phyloP scores from a whole-genome alignment of 1,140 invertebrate genomes.

The Drosophila chauvacae region DNA sequence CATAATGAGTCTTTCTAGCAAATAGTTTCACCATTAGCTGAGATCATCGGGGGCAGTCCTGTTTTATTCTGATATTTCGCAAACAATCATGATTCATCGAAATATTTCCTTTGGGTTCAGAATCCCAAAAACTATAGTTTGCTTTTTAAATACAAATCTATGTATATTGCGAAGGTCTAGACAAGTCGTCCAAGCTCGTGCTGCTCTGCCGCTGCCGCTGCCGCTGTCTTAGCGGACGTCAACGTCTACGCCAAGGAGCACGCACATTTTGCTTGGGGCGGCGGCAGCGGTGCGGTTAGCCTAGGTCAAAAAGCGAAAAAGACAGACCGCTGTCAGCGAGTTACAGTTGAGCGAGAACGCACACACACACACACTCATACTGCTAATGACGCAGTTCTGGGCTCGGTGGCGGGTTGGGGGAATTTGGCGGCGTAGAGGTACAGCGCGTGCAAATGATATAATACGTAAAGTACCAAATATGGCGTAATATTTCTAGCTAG shows the following conservation, averaged over 20 bases:
- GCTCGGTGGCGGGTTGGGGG: not conserved
- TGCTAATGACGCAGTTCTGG: constrained; percentile 22
- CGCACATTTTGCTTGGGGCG: constrained; percentile 46
- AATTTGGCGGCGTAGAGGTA: not conserved
- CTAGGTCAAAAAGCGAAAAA: constrained; percentile 72
- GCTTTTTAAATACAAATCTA: not conserved
- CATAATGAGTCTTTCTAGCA: no score
- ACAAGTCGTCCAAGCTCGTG: constrained; percentile 48
- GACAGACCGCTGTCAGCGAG: constrained; percentile 25
- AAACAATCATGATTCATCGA: not conserved
- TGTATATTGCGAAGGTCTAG: constrained; percentile 66
- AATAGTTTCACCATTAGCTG: no score
- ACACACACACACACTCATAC: constrained; percentile 1
- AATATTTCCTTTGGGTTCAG: not conserved
- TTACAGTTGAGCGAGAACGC: constrained; percentile 25
- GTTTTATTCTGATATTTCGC: not conserved
- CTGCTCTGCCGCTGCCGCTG: constrained; percentile 23
- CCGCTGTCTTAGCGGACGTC: constrained; percentile 35
- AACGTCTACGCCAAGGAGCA: constrained; percentile 19
- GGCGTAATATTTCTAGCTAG: constrained; percentile 39
- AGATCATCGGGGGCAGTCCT: no score
- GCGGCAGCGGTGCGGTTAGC: constrained; percentile 55
- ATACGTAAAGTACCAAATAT: constrained; percentile 33
- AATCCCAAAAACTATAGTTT: not conserved
- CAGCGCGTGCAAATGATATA: constrained; percentile 55